phyloP scores from a whole-genome alignment of 2,797 vertebrate species.

The Apogon hyalosoma region DNA sequence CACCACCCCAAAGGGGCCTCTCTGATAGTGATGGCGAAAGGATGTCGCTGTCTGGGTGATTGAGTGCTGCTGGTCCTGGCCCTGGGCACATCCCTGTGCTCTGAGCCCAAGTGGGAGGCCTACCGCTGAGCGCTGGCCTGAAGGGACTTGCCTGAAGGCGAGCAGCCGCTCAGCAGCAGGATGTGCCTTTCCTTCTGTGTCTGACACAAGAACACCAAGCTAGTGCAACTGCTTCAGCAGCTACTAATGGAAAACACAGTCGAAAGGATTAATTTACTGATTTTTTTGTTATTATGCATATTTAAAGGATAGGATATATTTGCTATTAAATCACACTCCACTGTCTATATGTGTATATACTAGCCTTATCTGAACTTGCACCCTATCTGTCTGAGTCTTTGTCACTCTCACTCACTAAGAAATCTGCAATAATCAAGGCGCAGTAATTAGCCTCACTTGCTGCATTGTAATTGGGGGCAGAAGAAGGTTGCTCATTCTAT shows the following conservation, averaged over 20 bases:
- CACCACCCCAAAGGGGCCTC: constrained; percentile 80
- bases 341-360: constrained; percentile 3
- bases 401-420: constrained; percentile 67
- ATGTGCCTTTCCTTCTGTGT: constrained; percentile 57
- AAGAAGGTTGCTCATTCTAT: constrained; percentile 79
- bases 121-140: constrained; percentile 69
- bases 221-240: constrained; percentile 1
- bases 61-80: constrained; percentile 82
- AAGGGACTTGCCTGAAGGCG: constrained; percentile 70
- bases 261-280: constrained; percentile 13
- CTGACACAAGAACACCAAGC: constrained; percentile 39
- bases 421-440: constrained; percentile 81
- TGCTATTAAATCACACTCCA: neutral
- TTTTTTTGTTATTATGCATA: neutral
- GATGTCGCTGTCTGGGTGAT: constrained; percentile 87
- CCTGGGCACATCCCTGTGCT: constrained; percentile 76
- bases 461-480: constrained; percentile 87
- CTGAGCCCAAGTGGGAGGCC: constrained; percentile 74
- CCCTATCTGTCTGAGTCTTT: constrained; percentile 48
- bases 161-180: constrained; percentile 69
- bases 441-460: constrained; percentile 85
- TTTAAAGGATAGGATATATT: neutral
- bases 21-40: constrained; percentile 84
- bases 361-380: constrained; percentile 52
- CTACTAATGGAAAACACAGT: neutral